Conservation (phyloP, 2,888 invertebrate genomes). For the Heliconius aoede region DNA sequence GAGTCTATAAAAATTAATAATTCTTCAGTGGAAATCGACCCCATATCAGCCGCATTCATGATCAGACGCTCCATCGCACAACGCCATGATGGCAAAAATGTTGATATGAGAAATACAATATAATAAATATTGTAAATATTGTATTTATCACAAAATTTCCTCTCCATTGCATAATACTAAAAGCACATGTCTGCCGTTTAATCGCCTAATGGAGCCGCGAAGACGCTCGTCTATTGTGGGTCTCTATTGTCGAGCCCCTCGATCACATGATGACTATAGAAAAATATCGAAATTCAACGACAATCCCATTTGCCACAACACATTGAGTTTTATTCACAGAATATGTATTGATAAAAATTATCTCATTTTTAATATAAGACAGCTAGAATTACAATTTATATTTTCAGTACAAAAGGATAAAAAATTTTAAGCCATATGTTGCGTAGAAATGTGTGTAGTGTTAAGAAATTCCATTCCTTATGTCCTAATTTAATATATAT, state of each 20-base stretch:
- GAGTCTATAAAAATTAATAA: too few relatives aligned
- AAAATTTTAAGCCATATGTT: too few relatives aligned
- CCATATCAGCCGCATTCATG: too few relatives aligned
- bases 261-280: conserved; percentile 41
- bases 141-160: conserved; percentile 8
- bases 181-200: conserved; percentile 60
- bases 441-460: too few relatives aligned
- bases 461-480: too few relatives aligned
- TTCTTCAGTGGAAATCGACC: too few relatives aligned
- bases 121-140: too few relatives aligned
- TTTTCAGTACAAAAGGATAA: not conserved
- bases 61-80: too few relatives aligned
- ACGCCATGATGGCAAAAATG: not conserved
- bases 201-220: conserved; percentile 66
- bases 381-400: not conserved
- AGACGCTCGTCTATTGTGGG: conserved; percentile 44
- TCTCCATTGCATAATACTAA: conserved; percentile 35
- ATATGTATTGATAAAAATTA: conserved; percentile 12
- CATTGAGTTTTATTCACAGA: conserved; percentile 6
- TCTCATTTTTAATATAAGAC: conserved; percentile 16
- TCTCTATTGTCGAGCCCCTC: conserved; percentile 44
- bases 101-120: not conserved
- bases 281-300: conserved; percentile 29
- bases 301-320: conserved; percentile 28
- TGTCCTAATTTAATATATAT: too few relatives aligned